phyloP scores from a whole-genome alignment of 2,888 invertebrate species.

The Archaeoteleia sp. region DNA sequence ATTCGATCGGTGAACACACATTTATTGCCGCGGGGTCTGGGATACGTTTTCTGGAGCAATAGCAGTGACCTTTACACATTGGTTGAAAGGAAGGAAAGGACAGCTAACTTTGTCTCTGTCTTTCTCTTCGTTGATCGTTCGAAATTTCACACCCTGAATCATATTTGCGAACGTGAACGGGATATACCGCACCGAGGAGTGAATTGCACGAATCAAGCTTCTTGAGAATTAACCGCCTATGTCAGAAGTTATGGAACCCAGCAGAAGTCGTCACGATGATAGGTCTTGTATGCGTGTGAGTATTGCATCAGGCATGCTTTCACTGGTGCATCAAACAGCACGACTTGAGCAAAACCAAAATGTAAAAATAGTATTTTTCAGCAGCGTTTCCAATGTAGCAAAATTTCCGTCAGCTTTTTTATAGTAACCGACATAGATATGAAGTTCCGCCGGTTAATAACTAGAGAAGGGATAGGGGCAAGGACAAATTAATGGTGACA shows the following conservation, averaged over 20 bases:
- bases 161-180: conserved; percentile 13
- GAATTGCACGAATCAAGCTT: conserved; percentile 23
- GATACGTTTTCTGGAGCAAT: conserved; percentile 53
- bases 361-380: conserved; percentile 19
- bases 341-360: conserved; percentile 18
- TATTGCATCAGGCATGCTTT: conserved; percentile 51
- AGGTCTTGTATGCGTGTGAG: conserved; percentile 51
- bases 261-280: conserved; percentile 52
- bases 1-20: conserved; percentile 51
- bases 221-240: conserved; percentile 41
- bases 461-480: too few relatives aligned
- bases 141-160: conserved; percentile 27
- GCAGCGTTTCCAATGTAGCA: conserved; percentile 4
- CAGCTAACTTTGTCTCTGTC: conserved; percentile 20
- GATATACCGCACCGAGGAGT: conserved; percentile 10
- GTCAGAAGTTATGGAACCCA: conserved; percentile 48
- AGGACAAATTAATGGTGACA: too few relatives aligned
- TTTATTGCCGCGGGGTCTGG: conserved; percentile 51
- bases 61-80: conserved; percentile 53
- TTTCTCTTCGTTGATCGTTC: conserved; percentile 14
- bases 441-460: too few relatives aligned
- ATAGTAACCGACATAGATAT: too few relatives aligned
- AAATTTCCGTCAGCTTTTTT: conserved; percentile 18
- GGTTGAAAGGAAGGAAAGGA: conserved; percentile 23
- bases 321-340: conserved; percentile 44